phyloP scores from a whole-genome alignment of 2,888 invertebrate species.

The Arrhopalites spinosus region DNA sequence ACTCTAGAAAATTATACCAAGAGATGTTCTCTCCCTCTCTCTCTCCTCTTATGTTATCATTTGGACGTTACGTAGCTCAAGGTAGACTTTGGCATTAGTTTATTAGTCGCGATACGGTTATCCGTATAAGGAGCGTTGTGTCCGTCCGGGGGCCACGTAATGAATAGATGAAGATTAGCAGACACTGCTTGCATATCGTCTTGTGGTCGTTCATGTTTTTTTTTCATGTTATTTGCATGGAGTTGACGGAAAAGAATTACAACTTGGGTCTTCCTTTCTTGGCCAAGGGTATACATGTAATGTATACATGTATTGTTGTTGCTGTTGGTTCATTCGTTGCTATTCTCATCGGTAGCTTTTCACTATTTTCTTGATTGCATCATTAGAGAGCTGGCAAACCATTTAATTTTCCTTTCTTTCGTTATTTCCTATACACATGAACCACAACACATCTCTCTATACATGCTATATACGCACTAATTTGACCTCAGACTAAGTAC shows the following conservation, averaged over 20 bases:
- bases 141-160: slow-evolving; percentile 5
- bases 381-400: not conserved
- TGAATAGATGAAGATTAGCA: not conserved
- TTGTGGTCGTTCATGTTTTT: not conserved
- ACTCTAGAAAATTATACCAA: not conserved
- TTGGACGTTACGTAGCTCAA: too few relatives aligned
- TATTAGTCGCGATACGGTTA: too few relatives aligned
- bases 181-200: not conserved
- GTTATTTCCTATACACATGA: not conserved
- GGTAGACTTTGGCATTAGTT: too few relatives aligned
- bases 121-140: not conserved
- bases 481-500: not conserved
- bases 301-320: too few relatives aligned
- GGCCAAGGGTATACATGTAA: not conserved
- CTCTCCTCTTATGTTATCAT: not conserved
- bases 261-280: not conserved
- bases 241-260: not conserved
- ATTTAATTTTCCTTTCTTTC: slow-evolving; percentile 12
- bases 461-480: not conserved
- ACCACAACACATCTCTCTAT: not conserved
- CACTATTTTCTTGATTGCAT: not conserved
- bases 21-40: not conserved
- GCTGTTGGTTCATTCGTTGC: not conserved
- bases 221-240: not conserved
- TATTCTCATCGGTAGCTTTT: not conserved